Evolutionary conservation across 2,113 vertebrate genomes (phyloP).

Genomic region (Otus sunia): DNA sequence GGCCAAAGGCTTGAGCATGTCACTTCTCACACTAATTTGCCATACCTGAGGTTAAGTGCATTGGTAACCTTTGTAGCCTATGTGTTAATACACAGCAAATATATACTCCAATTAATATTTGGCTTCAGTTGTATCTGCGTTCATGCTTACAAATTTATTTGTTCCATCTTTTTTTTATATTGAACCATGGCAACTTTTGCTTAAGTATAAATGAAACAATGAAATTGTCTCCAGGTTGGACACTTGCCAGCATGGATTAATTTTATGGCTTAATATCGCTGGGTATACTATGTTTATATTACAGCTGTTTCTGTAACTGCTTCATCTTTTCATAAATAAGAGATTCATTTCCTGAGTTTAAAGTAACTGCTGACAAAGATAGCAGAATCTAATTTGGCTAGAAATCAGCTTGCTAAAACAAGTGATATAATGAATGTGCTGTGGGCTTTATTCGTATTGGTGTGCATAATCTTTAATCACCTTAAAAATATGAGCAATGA

Average conservation of each 20-base stretch:
- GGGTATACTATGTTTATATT: background rate
- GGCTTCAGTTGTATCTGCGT: accelerated
- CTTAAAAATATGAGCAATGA: background rate
- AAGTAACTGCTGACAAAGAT: background rate
- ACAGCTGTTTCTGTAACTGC: background rate
- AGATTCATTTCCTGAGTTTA: slow-evolving; percentile 9
- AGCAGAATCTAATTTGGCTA: slow-evolving; percentile 17
- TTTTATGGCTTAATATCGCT: slow-evolving; percentile 18
- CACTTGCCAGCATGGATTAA: background rate
- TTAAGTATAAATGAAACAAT: background rate
- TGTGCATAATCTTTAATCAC: background rate
- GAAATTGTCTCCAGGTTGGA: background rate
- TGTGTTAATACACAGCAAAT: background rate
- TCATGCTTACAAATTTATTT: background rate
- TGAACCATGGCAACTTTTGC: background rate
- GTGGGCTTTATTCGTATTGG: background rate
- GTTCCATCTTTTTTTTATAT: background rate
- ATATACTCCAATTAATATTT: background rate
- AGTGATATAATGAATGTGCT: background rate
- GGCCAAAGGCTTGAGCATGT: background rate
- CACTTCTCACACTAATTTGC: background rate
- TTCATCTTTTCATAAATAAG: slow-evolving; percentile 24
- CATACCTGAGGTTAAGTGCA: background rate
- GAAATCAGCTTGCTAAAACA: background rate
- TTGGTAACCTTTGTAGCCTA: accelerated